phyloP scores from a whole-genome alignment of 1,140 invertebrate species.

The Drosophila hydei region DNA sequence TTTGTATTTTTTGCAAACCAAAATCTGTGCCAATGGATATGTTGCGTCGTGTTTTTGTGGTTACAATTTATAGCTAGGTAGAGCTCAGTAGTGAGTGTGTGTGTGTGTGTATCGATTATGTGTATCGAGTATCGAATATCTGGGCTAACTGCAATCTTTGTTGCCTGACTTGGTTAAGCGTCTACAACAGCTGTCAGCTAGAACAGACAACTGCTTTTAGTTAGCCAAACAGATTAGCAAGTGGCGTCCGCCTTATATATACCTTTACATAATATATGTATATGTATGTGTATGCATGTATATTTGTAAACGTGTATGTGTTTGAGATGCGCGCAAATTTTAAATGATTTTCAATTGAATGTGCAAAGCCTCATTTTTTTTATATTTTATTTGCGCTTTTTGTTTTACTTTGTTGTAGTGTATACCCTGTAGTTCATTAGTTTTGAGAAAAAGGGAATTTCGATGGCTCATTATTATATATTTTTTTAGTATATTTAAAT shows the following conservation, averaged over 20 bases:
- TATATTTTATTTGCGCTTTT: not conserved
- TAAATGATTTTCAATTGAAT: constrained; percentile 53
- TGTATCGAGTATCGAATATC: constrained; percentile 32
- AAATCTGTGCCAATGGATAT: constrained; percentile 39
- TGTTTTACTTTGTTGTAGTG: constrained; percentile 21
- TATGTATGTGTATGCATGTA: not conserved
- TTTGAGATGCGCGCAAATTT: constrained; percentile 27
- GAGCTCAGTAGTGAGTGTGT: constrained; percentile 1
- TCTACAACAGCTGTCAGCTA: constrained; percentile 14
- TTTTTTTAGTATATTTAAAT: too few species aligned
- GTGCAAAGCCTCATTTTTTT: constrained; percentile 19
- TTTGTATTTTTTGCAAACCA: constrained; percentile 14
- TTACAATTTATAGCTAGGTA: constrained; percentile 1
- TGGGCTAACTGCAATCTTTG: constrained; percentile 36
- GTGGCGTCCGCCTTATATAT: constrained; percentile 26
- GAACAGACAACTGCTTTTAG: constrained; percentile 1
- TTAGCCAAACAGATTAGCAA: constrained; percentile 8
- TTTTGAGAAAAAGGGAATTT: not conserved
- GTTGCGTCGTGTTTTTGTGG: constrained; percentile 22
- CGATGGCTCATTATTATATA: not conserved
- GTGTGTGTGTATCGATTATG: constrained; percentile 9
- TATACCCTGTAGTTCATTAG: constrained; percentile 6
- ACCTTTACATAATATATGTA: not conserved
- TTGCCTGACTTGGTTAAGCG: constrained; percentile 9
- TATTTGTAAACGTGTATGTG: not conserved